A percentile compares a stretch with the other conserved stretches of the same genome.
Evolutionary conservation across 2,888 invertebrate species (phyloP).

Genomic region (Drosophila villosipedis): DNA sequence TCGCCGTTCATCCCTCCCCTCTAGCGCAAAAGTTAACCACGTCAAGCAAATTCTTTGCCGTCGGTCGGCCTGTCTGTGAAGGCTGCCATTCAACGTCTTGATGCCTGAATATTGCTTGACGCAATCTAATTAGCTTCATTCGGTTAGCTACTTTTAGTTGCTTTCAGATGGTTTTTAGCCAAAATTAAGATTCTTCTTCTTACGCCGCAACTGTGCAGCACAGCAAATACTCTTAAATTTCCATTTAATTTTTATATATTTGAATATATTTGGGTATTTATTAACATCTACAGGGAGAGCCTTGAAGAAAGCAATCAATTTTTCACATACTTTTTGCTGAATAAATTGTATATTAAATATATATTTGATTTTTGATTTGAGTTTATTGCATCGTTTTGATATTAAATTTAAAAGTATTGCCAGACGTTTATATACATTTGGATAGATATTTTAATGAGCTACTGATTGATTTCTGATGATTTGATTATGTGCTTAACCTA

Average conservation of each 20-base stretch:
- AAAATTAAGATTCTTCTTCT: conserved; percentile 10
- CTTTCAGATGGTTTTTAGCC: conserved; percentile 53
- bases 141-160: conserved; percentile 67
- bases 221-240: conserved; percentile 1
- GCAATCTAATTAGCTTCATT: conserved; percentile 73
- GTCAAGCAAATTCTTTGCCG: conserved; percentile 14
- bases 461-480: neutral
- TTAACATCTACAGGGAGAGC: neutral
- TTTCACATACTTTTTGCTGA: neutral
- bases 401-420: too few species aligned
- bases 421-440: neutral
- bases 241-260: neutral
- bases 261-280: neutral
- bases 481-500: too few species aligned
- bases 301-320: neutral
- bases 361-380: neutral
- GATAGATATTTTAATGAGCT: too few species aligned
- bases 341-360: too few species aligned
- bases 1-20: neutral
- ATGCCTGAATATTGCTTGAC: conserved; percentile 64
- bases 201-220: neutral
- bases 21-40: conserved; percentile 33
- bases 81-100: conserved; percentile 43
- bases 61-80: conserved; percentile 17
- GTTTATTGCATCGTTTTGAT: neutral